phyloP scores from a whole-genome alignment of 2,888 invertebrate species.

The Drosophila crucigera region DNA sequence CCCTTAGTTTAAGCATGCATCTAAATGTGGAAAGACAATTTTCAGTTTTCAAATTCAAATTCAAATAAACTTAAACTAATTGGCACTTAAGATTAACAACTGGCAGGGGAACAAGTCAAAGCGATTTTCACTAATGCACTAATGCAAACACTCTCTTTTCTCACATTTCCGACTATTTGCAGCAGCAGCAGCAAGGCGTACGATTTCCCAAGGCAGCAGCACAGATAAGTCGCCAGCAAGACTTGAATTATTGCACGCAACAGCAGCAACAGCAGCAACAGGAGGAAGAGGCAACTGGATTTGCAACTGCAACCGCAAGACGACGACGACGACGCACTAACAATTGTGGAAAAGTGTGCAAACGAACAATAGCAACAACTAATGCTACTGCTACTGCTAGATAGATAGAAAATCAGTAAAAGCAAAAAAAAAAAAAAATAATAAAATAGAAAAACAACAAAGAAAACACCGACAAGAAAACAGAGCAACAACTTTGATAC shows the following conservation, averaged over 20 bases:
- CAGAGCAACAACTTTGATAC: conserved; percentile 41
- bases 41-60: background rate
- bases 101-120: background rate
- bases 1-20: background rate
- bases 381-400: conserved; percentile 21
- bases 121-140: conserved; percentile 52
- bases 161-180: conserved; percentile 60
- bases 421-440: conserved; percentile 20
- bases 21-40: background rate
- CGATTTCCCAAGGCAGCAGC: conserved; percentile 77
- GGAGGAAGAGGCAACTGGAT: conserved; percentile 33
- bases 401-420: conserved; percentile 64
- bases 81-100: background rate
- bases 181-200: conserved; percentile 74
- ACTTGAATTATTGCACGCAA: conserved; percentile 83
- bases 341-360: conserved; percentile 79
- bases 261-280: conserved; percentile 49
- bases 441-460: conserved; percentile 29
- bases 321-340: conserved; percentile 56
- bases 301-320: conserved; percentile 64
- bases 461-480: conserved; percentile 12
- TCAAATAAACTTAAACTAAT: background rate
- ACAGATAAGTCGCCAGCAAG: conserved; percentile 83
- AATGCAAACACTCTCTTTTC: conserved; percentile 42
- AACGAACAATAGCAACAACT: conserved; percentile 69